These are phyloP conservation scores for Phlogophora meticulosa DNA, from an alignment of 2,888 invertebrate genomes.

Conservation along the genomic window DNA sequence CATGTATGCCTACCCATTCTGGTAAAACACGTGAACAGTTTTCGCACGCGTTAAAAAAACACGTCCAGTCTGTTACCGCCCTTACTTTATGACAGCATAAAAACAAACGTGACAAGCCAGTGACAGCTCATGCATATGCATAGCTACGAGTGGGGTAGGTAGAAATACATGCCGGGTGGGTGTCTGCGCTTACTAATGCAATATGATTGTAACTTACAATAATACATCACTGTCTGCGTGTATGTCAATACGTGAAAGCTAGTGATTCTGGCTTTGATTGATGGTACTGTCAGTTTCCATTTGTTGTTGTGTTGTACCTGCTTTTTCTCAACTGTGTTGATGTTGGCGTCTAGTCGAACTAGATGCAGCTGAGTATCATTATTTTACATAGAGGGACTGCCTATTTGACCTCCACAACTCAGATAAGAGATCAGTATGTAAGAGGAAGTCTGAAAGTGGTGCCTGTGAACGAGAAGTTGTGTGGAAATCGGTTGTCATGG, in stretches of 20 bases:
- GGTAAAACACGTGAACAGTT: no score
- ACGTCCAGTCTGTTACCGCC: not conserved
- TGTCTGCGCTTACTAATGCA: constrained; percentile 7
- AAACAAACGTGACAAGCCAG: not conserved
- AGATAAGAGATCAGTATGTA: no score
- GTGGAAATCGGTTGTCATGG: no score
- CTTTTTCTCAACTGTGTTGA: no score
- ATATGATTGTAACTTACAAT: not conserved
- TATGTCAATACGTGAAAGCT: constrained; percentile 1
- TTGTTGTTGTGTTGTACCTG: not conserved
- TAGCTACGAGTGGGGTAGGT: no score
- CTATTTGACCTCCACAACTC: no score
- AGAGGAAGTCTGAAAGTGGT: no score
- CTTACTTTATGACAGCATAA: constrained; percentile 2
- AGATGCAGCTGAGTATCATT: no score
- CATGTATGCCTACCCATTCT: no score
- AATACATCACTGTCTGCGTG: not conserved
- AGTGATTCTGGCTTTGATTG: not conserved
- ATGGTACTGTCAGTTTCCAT: not conserved
- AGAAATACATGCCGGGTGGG: not conserved
- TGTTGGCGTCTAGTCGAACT: no score
- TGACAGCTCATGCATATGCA: not conserved
- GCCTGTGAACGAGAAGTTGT: no score
- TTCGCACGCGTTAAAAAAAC: not conserved
- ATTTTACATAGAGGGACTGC: no score